Conservation (phyloP, 2,797 vertebrate species). For the Cuniculus paca region DNA sequence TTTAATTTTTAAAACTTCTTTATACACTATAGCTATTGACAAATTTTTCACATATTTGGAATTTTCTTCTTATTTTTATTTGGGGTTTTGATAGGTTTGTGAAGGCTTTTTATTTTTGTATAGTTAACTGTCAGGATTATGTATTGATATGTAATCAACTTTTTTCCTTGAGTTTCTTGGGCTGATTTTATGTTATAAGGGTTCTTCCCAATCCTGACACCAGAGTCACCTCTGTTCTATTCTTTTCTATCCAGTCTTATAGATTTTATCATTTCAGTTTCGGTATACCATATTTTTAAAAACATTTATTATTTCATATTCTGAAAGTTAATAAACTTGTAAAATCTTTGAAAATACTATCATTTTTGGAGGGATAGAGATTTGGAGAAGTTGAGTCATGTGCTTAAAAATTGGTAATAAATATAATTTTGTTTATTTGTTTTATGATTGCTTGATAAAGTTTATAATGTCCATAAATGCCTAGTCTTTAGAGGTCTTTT, state of each 20-base stretch:
- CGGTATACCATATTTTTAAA: background rate
- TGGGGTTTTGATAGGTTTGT: conserved; percentile 14
- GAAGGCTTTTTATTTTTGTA: conserved; percentile 30
- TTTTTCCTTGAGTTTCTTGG: conserved; percentile 23
- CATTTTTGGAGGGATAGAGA: background rate
- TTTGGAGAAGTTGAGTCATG: conserved; percentile 1
- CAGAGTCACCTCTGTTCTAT: background rate
- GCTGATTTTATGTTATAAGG: conserved; percentile 2
- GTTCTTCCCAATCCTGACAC: background rate
- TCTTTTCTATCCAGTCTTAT: background rate
- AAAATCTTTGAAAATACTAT: conserved; percentile 52
- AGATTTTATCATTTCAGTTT: conserved; percentile 57
- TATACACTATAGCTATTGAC: conserved; percentile 24
- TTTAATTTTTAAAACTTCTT: conserved; percentile 46
- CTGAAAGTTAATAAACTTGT: conserved; percentile 35
- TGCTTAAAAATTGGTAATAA: conserved; percentile 14
- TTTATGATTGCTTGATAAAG: conserved; percentile 42
- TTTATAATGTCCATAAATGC: conserved; percentile 21
- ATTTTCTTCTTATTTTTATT: conserved; percentile 39
- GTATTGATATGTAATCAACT: background rate
- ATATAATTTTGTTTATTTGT: conserved; percentile 42
- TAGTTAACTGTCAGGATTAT: conserved; percentile 19
- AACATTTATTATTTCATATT: conserved; percentile 53
- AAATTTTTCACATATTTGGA: conserved; percentile 39
- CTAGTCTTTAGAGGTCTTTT: conserved; percentile 38